Evolutionary conservation across 30 jellyfish, hydroid and myxozoan species (phyloP).

Genomic region (Catostylus mosaicus): DNA sequence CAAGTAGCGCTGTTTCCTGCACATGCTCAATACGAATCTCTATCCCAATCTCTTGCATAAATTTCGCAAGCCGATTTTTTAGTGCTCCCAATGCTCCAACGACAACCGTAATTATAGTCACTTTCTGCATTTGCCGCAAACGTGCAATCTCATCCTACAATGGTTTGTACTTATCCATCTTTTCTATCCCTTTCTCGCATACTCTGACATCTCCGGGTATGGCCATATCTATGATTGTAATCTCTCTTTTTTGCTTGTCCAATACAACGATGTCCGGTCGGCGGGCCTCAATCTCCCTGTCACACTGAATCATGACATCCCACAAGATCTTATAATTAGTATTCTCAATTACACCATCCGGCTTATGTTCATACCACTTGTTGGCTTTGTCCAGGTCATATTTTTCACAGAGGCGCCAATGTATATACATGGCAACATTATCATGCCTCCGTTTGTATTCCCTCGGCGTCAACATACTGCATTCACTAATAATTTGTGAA

Average conservation of each 20-base stretch:
- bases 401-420: constrained; percentile 19
- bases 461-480: constrained; percentile 4
- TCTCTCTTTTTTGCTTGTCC: constrained; percentile 6
- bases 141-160: not conserved
- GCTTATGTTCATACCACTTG: constrained; percentile 21
- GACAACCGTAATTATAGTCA: not conserved
- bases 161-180: constrained; percentile 4
- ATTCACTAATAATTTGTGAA: constrained; percentile 3
- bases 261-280: constrained; percentile 6
- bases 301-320: constrained; percentile 7
- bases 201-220: constrained; percentile 15
- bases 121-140: constrained; percentile 2
- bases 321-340: not conserved
- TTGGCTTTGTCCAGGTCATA: not conserved
- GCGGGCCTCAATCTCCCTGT: constrained; percentile 1
- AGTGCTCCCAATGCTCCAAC: constrained; percentile 15
- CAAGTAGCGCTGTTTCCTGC: constrained; percentile 5
- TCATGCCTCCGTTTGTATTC: constrained; percentile 15
- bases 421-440: not conserved
- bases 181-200: constrained; percentile 6
- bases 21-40: not conserved
- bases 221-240: constrained; percentile 10
- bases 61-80: not conserved
- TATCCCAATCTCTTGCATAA: constrained; percentile 8
- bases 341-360: constrained; percentile 24